Percentiles rank a stretch among this genome's conserved stretches.
phyloP scores from a whole-genome alignment of 2,888 invertebrate species.

The Noctua janthe region DNA sequence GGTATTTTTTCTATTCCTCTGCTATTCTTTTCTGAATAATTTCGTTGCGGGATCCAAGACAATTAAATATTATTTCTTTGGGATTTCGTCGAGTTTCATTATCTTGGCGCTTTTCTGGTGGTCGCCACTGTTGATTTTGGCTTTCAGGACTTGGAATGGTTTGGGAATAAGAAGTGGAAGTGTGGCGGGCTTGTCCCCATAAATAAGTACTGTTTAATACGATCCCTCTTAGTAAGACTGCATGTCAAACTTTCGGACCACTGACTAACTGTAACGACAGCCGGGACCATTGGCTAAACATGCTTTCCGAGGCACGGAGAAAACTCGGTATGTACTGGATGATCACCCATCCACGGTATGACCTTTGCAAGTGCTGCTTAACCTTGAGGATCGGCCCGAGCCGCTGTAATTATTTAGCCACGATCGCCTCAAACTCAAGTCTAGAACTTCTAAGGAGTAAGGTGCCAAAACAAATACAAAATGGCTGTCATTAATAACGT shows the following conservation, averaged over 20 bases:
- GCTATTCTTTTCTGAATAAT: no score
- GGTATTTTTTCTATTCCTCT: not conserved
- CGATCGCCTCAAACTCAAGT: not conserved
- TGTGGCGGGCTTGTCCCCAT: no score
- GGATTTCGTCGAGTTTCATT: no score
- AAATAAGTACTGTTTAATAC: not conserved
- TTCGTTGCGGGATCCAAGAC: no score
- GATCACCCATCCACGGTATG: not conserved
- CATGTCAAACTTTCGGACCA: not conserved
- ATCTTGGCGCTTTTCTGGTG: no score
- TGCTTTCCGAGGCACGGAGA: not conserved
- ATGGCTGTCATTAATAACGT: not conserved
- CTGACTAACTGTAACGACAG: not conserved
- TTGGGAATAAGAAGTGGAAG: no score
- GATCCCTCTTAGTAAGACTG: not conserved
- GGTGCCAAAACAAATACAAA: not conserved
- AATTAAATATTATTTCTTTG: no score
- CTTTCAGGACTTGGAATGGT: not conserved
- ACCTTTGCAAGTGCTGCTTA: not conserved
- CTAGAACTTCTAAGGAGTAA: not conserved
- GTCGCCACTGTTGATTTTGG: no score
- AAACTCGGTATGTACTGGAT: not conserved
- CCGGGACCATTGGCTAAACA: not conserved
- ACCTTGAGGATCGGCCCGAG: not conserved
- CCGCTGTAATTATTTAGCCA: not conserved